Evolutionary conservation across 2,888 invertebrate genomes (phyloP).

Genomic region (Eupithecia centaureata): DNA sequence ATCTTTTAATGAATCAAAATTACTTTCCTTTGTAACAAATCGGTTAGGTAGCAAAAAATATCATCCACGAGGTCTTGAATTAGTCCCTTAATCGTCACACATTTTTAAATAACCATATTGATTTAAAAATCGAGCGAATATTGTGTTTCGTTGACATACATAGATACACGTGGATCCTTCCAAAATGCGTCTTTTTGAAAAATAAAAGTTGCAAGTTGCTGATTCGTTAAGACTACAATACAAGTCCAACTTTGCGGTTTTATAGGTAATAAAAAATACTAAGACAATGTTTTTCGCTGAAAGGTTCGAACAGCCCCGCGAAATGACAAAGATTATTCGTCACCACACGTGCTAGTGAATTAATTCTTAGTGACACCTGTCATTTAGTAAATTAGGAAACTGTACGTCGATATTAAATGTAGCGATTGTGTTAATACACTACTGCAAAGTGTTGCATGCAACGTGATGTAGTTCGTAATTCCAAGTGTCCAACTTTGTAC

Average conservation of each 20-base stretch:
- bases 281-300: too few species aligned
- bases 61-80: not conserved
- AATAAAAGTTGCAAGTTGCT: not conserved
- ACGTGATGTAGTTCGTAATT: too few species aligned
- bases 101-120: not conserved
- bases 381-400: constrained; percentile 21
- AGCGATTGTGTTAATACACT: not conserved
- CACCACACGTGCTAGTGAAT: constrained; percentile 24
- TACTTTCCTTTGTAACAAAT: not conserved
- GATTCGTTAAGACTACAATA: too few species aligned
- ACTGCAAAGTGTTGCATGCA: constrained; percentile 4
- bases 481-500: constrained; percentile 5
- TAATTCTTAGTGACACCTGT: constrained; percentile 17
- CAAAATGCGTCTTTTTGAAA: not conserved
- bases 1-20: not conserved
- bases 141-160: not conserved
- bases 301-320: not conserved
- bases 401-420: not conserved
- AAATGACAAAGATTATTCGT: not conserved
- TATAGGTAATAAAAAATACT: too few species aligned
- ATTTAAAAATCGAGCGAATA: not conserved
- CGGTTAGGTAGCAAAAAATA: not conserved
- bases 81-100: not conserved
- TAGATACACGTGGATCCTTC: not conserved
- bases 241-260: too few species aligned